Evolutionary conservation across 2,797 vertebrate species (phyloP).

Genomic region (Microctenopoma lineatum): DNA sequence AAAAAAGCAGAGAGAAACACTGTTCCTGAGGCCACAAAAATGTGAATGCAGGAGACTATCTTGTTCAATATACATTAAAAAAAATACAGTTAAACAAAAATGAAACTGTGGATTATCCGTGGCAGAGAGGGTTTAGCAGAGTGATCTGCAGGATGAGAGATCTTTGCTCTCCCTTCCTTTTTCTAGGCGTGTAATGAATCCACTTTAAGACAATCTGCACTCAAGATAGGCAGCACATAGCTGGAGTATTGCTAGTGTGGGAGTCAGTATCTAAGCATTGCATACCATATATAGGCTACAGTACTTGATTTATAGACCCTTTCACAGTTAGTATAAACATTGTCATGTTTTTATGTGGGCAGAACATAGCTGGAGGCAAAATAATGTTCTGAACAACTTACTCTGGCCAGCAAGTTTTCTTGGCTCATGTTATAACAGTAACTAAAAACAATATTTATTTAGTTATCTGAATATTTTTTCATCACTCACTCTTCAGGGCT

Average conservation of each 20-base stretch:
- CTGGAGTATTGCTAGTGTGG: neutral
- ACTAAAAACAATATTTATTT: too few relatives aligned
- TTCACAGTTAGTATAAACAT: too few relatives aligned
- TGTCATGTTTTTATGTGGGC: too few relatives aligned
- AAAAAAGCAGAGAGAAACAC: constrained; percentile 53
- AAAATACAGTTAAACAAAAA: constrained; percentile 65
- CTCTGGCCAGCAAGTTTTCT: too few relatives aligned
- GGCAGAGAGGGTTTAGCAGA: constrained; percentile 27
- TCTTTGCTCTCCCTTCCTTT: constrained; percentile 5
- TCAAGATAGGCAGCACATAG: neutral
- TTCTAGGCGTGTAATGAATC: constrained; percentile 29
- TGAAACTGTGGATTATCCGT: constrained; percentile 44
- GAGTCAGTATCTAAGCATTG: neutral
- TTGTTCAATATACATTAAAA: constrained; percentile 59
- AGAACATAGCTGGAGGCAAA: too few relatives aligned
- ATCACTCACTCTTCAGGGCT: too few relatives aligned
- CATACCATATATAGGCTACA: neutral
- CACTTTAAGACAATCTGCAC: constrained; percentile 25
- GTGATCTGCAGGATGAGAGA: constrained; percentile 31
- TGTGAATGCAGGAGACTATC: constrained; percentile 75
- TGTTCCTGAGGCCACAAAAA: constrained; percentile 68
- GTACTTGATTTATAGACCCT: neutral
- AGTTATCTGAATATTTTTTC: too few relatives aligned
- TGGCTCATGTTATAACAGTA: too few relatives aligned
- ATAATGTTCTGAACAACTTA: too few relatives aligned